phyloP scores from a whole-genome alignment of 2,113 vertebrate species.

The Centrocercus urophasianus region DNA sequence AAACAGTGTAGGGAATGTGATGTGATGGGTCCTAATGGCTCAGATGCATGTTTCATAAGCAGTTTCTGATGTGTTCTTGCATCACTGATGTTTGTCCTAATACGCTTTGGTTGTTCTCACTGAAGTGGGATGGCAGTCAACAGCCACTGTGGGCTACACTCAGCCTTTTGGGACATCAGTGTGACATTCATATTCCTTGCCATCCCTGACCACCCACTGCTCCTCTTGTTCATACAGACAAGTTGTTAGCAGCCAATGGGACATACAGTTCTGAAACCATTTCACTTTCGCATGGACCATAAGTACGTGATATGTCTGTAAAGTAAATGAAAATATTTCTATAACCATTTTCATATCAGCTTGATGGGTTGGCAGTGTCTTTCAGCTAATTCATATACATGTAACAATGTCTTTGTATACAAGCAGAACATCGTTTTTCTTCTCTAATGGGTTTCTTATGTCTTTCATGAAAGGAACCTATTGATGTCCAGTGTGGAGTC shows the following conservation, averaged over 20 bases:
- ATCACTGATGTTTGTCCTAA: not conserved
- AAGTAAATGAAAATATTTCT: not conserved
- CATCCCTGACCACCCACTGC: not conserved
- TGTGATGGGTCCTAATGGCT: fast-evolving
- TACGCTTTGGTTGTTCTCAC: not conserved
- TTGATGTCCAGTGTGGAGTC: not conserved
- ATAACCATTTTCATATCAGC: not conserved
- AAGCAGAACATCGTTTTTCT: not conserved
- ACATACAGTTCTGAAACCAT: not conserved
- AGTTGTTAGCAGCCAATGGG: not conserved
- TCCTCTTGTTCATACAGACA: not conserved
- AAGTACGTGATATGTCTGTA: not conserved
- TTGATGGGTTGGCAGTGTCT: not conserved
- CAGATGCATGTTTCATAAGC: not conserved
- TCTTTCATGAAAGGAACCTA: not conserved
- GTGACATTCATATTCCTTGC: not conserved
- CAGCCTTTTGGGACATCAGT: not conserved
- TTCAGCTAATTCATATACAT: not conserved
- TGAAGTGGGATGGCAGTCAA: not conserved
- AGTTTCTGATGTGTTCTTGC: not conserved
- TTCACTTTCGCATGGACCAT: not conserved
- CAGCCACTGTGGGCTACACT: fast-evolving
- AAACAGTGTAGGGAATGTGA: not conserved
- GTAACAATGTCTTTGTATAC: not conserved
- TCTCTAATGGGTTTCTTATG: not conserved